Percentiles rank a stretch among this genome's conserved stretches.
Evolutionary conservation across 2,888 invertebrate species (phyloP).

Genomic region (Torymus aiolomorphi): DNA sequence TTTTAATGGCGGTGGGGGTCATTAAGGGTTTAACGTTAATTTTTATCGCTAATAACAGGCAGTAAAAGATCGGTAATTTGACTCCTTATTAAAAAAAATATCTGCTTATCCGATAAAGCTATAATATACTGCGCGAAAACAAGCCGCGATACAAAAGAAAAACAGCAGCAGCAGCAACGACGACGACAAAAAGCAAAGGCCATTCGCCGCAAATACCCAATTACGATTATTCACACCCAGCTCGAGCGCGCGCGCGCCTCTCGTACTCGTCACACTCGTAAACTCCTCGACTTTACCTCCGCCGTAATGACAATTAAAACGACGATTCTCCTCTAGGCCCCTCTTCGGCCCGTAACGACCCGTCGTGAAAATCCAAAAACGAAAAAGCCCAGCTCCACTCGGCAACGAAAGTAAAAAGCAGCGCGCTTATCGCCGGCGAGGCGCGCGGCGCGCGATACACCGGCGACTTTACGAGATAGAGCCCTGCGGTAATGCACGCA

Average conservation of each 20-base stretch:
- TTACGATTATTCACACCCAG: slow-evolving; percentile 3
- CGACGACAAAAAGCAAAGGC: no score
- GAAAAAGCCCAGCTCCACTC: background rate
- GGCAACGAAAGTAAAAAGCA: background rate
- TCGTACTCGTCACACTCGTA: background rate
- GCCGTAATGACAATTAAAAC: slow-evolving; percentile 20
- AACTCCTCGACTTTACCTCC: background rate
- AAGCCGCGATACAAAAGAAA: no score
- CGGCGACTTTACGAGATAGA: slow-evolving; percentile 36
- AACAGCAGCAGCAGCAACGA: no score
- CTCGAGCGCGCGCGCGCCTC: background rate
- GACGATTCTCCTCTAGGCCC: background rate
- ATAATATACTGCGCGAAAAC: no score
- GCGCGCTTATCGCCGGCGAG: background rate
- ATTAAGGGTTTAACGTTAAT: background rate
- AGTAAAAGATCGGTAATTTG: background rate
- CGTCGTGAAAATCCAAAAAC: background rate
- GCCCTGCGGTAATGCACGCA: background rate
- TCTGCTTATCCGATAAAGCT: no score
- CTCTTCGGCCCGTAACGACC: background rate
- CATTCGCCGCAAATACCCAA: background rate
- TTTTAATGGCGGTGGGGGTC: no score
- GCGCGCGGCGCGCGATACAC: slow-evolving; percentile 11
- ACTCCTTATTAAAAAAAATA: background rate
- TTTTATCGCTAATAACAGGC: background rate